These are phyloP conservation scores for Capitulum mitella DNA, from an alignment of 2,888 invertebrate genomes.

Conservation along the genomic window DNA sequence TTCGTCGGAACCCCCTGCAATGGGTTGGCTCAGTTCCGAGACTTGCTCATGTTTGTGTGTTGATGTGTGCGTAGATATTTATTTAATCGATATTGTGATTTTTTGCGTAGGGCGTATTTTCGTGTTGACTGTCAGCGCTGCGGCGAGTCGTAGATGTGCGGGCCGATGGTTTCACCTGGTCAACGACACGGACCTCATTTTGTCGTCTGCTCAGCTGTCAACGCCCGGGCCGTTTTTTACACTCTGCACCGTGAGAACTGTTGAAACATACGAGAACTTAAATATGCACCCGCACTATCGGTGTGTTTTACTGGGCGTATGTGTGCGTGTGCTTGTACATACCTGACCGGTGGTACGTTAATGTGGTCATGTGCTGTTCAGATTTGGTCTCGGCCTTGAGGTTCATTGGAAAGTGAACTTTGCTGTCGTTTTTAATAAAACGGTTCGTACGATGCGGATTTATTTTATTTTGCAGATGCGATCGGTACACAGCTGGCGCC, in stretches of 20 bases:
- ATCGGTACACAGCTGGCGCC: too few species aligned
- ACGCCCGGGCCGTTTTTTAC: constrained; percentile 35
- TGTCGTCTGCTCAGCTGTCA: constrained; percentile 35
- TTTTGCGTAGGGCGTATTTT: constrained; percentile 32
- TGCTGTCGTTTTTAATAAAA: too few species aligned
- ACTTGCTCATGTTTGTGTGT: not conserved
- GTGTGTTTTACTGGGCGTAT: not conserved
- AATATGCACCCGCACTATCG: not conserved
- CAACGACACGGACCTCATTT: constrained; percentile 34
- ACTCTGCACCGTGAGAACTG: constrained; percentile 33
- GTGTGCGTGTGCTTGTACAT: constrained; percentile 34
- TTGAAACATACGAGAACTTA: constrained; percentile 36
- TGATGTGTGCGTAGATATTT: not conserved
- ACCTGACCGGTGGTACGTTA: not conserved
- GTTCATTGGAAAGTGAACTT: too few species aligned
- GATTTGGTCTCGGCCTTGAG: too few species aligned
- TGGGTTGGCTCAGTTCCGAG: not conserved
- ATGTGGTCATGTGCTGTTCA: too few species aligned
- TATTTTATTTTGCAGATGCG: too few species aligned
- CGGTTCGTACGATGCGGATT: too few species aligned
- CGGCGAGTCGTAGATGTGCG: constrained; percentile 33
- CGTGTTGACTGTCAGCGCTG: constrained; percentile 34
- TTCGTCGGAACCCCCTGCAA: not conserved
- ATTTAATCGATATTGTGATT: not conserved
- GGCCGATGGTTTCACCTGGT: constrained; percentile 29